Conservation (phyloP, 1,140 invertebrate genomes). For the Spodoptera frugiperda region DNA sequence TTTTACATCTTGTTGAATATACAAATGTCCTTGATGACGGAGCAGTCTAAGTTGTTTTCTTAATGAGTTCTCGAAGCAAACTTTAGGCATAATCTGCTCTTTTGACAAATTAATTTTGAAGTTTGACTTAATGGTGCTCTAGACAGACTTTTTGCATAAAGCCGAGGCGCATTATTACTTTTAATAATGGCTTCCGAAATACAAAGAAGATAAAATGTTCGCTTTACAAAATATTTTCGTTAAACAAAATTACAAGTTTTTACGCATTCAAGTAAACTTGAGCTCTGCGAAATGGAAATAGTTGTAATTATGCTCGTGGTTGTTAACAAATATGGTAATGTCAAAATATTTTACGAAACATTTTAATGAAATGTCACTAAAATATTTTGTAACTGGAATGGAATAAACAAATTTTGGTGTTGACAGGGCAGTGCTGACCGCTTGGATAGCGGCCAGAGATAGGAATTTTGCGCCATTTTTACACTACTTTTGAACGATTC, state of each 20-base stretch:
- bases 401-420: constrained; percentile 40
- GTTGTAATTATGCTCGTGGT: constrained; percentile 2
- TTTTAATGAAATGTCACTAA: constrained; percentile 38
- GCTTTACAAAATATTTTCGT: constrained; percentile 14
- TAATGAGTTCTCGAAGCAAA: constrained; percentile 40
- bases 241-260: constrained; percentile 8
- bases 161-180: constrained; percentile 35
- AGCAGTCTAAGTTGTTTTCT: constrained; percentile 32
- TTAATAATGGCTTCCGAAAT: constrained; percentile 38
- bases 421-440: constrained; percentile 50
- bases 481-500: constrained; percentile 54
- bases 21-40: constrained; percentile 22
- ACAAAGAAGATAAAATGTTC: constrained; percentile 37
- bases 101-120: constrained; percentile 44
- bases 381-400: constrained; percentile 22
- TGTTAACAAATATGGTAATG: not conserved
- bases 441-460: constrained; percentile 54
- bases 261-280: constrained; percentile 4
- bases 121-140: constrained; percentile 37
- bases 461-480: constrained; percentile 51
- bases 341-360: constrained; percentile 11
- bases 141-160: constrained; percentile 41
- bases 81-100: constrained; percentile 32
- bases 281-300: not conserved
- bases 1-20: constrained; percentile 3